Base-by-base conservation (phyloP, 2,113 vertebrate species). In the Ellobius talpinus region DNA sequence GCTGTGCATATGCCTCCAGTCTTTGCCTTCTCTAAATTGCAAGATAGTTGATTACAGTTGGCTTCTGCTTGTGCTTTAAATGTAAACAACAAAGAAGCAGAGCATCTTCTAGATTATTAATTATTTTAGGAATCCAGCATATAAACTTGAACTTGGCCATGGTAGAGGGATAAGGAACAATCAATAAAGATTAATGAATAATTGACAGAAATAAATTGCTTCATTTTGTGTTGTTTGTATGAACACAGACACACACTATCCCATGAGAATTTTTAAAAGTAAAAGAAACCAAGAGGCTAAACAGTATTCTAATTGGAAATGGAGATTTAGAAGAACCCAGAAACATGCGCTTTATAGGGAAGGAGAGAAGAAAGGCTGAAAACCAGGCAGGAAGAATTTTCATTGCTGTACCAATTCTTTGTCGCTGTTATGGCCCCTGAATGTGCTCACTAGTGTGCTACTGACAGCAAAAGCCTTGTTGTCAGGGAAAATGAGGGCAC, bases 71-170 rank as follows among this genome's bases (percentile, higher is more conserved):
- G 16, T 21, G 26, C 92, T 76, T 23, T 33, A 91, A 88, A 74
- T 81, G 19, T 45, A 91, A 96, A 77, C 52, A 90, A 68, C 4
- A 87, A 24, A 6, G n/a, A 70, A 90, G 78, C 45, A 55, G 31
- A 29, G 26, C 39, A 26, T 26, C 63, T 84, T 93, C 82, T 93
- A 45, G 72, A 42, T 87, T 94, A 70, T 81, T 87, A 90, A 84
- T 84, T 93, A 96, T 89, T 89, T 94, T 87, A 76, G 39, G 29
- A 93, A 89, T 91, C 10, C 9, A 94, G n/a, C 90, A 72, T 61
- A 94, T 47, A 90, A 87, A 81, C 26, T 70, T 93, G 39, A 95
- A 89, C 50, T 85, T 91, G 39, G 50, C 36, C 6, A 26, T 39
- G 31, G 47, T 45, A 55, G 55, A 88, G 1, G 21, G n/a, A 87